Conservation (phyloP, 2,113 vertebrate genomes). For the Glareola pratincola region DNA sequence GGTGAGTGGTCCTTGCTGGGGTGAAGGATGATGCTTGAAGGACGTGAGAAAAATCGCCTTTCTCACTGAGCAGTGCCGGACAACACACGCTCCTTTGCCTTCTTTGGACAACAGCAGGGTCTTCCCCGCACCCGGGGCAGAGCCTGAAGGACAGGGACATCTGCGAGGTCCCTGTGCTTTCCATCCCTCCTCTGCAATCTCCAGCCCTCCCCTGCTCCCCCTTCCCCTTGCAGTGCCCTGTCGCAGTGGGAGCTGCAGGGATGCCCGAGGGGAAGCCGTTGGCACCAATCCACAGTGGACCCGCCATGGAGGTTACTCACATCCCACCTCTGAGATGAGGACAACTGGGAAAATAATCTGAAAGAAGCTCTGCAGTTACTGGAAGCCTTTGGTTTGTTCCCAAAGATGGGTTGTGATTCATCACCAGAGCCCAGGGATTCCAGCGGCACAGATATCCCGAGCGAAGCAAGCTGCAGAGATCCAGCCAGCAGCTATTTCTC, state of each 20-base stretch:
- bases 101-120: not conserved
- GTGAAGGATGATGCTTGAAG: not conserved
- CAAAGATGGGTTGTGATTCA: not conserved
- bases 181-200: not conserved
- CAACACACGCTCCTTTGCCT: fast-evolving
- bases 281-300: fast-evolving
- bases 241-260: fast-evolving
- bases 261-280: not conserved
- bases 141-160: not conserved
- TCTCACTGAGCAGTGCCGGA: fast-evolving
- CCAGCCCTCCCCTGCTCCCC: not conserved
- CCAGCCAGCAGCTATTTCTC: not conserved
- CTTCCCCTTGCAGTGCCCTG: not conserved
- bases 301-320: fast-evolving
- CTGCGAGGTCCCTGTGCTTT: not conserved
- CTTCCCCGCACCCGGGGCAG: not conserved
- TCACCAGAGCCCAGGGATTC: not conserved
- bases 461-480: not conserved
- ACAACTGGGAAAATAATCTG: not conserved
- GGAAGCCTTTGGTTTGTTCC: not conserved
- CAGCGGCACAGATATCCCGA: not conserved
- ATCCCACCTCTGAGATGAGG: not conserved
- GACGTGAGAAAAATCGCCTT: not conserved
- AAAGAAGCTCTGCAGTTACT: not conserved
- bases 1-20: not conserved